Percentiles rank a stretch among this genome's conserved stretches.
phyloP scores from a whole-genome alignment of 2,888 invertebrate species.

The Aplocera efformata region DNA sequence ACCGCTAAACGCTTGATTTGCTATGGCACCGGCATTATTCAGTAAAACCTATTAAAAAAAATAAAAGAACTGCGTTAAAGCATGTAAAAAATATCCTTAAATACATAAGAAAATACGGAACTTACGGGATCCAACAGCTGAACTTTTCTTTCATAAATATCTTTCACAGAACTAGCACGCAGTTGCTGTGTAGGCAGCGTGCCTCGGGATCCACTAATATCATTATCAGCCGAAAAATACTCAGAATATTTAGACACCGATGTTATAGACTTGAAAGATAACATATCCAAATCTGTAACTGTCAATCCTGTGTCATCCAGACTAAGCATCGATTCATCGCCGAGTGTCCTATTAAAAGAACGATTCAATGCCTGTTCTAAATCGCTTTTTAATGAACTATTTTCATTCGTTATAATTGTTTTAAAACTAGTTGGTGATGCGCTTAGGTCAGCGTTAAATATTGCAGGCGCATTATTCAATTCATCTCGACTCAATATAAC shows the following conservation, averaged over 20 bases:
- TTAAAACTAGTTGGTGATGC: conserved; percentile 38
- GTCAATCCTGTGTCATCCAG: conserved; percentile 32
- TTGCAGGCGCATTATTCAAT: conserved; percentile 10
- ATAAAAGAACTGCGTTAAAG: conserved; percentile 9
- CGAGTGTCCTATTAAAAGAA: conserved; percentile 36
- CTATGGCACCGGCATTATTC: conserved; percentile 45
- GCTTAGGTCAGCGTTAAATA: conserved; percentile 30
- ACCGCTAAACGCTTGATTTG: conserved; percentile 61
- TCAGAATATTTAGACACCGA: conserved; percentile 54
- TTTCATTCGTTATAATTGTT: conserved; percentile 36
- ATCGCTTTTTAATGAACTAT: conserved; percentile 33
- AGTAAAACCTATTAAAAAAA: conserved; percentile 21
- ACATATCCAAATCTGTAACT: conserved; percentile 45
- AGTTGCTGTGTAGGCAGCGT: conserved; percentile 13
- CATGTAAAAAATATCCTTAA: background rate
- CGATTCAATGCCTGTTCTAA: conserved; percentile 38
- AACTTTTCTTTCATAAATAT: conserved; percentile 61
- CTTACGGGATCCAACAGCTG: conserved; percentile 38
- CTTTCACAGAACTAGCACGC: conserved; percentile 40
- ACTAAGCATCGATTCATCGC: conserved; percentile 35
- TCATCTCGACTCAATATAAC: conserved; percentile 35
- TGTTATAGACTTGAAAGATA: conserved; percentile 54
- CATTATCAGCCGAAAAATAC: conserved; percentile 50
- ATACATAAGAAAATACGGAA: background rate
- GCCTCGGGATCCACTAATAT: conserved; percentile 30